Base-by-base conservation (phyloP, 2,888 invertebrate species). In the Scaptomyza parva region DNA sequence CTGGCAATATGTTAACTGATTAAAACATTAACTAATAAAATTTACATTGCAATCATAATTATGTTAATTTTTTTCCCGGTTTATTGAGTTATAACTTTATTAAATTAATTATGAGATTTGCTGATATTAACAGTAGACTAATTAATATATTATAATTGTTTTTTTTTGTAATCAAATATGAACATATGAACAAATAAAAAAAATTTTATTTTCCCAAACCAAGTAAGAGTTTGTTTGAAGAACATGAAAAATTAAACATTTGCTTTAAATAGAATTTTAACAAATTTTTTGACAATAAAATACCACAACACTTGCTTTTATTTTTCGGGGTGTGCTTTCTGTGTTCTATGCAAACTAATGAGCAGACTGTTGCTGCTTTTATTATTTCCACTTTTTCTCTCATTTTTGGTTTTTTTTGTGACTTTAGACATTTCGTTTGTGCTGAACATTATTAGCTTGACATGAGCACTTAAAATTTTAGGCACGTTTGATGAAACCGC, bases 401-500 rank as follows among this genome's bases (percentile, higher is more conserved):
- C n/a, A 12, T 30, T 14, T 35, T 35, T 35, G n/a, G 0, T 58
- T 55, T 64, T 9, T 9, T 37, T 9, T 37, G 17, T 66, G 57
- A 69, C 79, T 45, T 60, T 55, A 62, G 72, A 63, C 47, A 72
- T 60, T 78, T 70, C 53, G 54, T 63, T 80, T 67, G 48, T 73
- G 17, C 7, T 18, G 37, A 18, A 66, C 60, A 60, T 80, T 83
- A 79, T 79, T 79, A 76, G 72, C 67, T 72, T 68, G 84, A 66
- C 77, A 80, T 73, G 81, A 18, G 39, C 53, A 66, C 66, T 81
- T 83, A 57, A 67, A 61, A 81, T 81, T 79, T 79, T 48, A 64
- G 73, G 80, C 86, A 81, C 83, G 80, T 83, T 76, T 86, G 79
- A 86, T 70, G 64, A 43, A 67, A 76, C 57, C 60, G 67, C 70